Evolutionary conservation across 1,140 invertebrate species (phyloP).

Genomic region (Drosophila nannoptera): DNA sequence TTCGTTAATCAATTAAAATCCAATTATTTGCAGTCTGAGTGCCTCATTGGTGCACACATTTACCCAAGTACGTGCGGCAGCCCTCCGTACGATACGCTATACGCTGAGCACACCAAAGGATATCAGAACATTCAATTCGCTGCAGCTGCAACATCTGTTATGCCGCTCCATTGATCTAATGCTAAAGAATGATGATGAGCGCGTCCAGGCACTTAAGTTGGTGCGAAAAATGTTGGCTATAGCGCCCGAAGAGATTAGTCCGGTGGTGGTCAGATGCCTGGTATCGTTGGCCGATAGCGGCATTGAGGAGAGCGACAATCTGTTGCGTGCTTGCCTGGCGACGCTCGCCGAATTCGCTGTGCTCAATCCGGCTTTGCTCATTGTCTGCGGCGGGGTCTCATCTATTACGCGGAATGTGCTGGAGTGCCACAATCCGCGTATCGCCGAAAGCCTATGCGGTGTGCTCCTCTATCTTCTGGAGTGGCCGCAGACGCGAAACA

Average conservation of each 20-base stretch:
- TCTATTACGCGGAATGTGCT: slow-evolving; percentile 90
- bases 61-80: slow-evolving; percentile 92
- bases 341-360: slow-evolving; percentile 92
- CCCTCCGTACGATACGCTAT: slow-evolving; percentile 91
- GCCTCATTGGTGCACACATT: slow-evolving; percentile 90
- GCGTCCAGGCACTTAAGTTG: slow-evolving; percentile 92
- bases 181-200: slow-evolving; percentile 91
- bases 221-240: slow-evolving; percentile 77
- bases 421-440: slow-evolving; percentile 87
- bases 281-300: slow-evolving; percentile 90
- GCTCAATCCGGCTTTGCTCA: slow-evolving; percentile 89
- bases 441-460: slow-evolving; percentile 91
- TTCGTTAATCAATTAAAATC: neutral
- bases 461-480: slow-evolving; percentile 93
- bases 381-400: slow-evolving; percentile 89
- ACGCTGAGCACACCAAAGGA: slow-evolving; percentile 88
- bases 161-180: slow-evolving; percentile 89
- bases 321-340: slow-evolving; percentile 89
- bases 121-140: slow-evolving; percentile 86
- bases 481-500: slow-evolving; percentile 88
- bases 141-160: slow-evolving; percentile 90
- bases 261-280: slow-evolving; percentile 85
- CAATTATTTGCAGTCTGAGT: slow-evolving; percentile 84
- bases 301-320: slow-evolving; percentile 88
- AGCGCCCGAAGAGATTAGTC: slow-evolving; percentile 73